Percentiles rank a stretch among this genome's conserved stretches.
These are phyloP conservation scores for Montipora sp. DNA, from an alignment of 64 coral and sea anemone genomes.

Conservation along the genomic window DNA sequence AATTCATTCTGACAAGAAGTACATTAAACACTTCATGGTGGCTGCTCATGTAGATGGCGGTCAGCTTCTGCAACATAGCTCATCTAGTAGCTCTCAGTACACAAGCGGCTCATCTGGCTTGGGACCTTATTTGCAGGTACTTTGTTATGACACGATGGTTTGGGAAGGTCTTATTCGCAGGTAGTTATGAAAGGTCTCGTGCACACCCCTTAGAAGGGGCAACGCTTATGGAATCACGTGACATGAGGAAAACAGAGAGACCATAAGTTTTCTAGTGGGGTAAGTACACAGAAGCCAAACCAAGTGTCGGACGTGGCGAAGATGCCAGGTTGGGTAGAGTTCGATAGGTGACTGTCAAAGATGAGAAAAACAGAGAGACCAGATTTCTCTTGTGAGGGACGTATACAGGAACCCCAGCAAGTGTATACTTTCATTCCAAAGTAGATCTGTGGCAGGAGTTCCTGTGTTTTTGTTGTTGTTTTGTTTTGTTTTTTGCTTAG, in stretches of 20 bases:
- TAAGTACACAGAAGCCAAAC: no score
- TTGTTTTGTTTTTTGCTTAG: not conserved
- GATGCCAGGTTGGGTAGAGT: no score
- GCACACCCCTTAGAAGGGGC: no score
- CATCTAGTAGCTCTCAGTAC: conserved; percentile 40
- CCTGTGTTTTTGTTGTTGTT: not conserved
- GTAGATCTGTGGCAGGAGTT: no score
- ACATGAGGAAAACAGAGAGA: no score
- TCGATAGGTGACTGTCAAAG: not conserved
- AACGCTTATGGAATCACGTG: not conserved
- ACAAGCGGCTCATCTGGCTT: conserved; percentile 52
- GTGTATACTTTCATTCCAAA: no score
- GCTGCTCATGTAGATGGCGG: conserved; percentile 42
- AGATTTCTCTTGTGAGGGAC: no score
- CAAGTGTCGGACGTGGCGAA: no score
- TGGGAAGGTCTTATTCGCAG: conserved; percentile 54
- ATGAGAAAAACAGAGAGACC: no score
- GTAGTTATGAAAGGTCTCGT: no score
- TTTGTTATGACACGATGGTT: not conserved
- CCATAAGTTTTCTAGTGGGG: no score
- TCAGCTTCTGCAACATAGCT: conserved; percentile 36
- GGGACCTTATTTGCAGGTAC: conserved; percentile 62
- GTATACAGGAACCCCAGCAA: no score
- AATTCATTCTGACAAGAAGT: conserved; percentile 94
- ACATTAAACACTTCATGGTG: conserved; percentile 94